Base-by-base conservation (phyloP, 1,140 invertebrate species). In the Oreohelix idahoensis region DNA sequence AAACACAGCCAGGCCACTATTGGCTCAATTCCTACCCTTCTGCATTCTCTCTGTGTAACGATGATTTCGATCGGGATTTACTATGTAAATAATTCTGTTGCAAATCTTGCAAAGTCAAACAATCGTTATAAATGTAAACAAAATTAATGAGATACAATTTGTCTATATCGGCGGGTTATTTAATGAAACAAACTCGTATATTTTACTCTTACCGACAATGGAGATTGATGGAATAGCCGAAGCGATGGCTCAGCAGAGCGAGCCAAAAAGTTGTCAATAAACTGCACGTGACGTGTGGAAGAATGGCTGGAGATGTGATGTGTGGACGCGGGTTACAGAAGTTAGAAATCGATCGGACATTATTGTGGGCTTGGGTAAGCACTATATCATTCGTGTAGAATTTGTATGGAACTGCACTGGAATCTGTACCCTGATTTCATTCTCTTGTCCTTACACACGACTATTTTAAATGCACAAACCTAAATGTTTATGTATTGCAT, bases 181-280 rank as follows among this genome's bases (percentile, higher is more conserved):
- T 74, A 10, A n/a, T 10, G 38, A 74, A 39, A 42, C 10, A 1
- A 20, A 20, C 11, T 5, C 20, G 0, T 8, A 39, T 36, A 5
- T 77, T 53, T 10, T 20, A 10, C 4, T 69, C 1, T 69, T 73
- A 53, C 66, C 63, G 69, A 26, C 45, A 4, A 32, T 2, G 39
- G 0, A 26, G 26, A 73, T 81, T 51, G 11, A 45, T 81, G 45
- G 79, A 81, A 81, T 13, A 79, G 77, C 77, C 53, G 32, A 63
- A n/a, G 38, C 53, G 32, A 5, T 39, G 53, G 53, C 23, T 35
- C 77, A 66, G 77, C 53, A 79, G 53, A 79, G 53, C 58, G 26
- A 63, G 77, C 77, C 58, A 66, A 66, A 63, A 45, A 80, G 77
- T 63, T 80, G 79, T 80, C 79, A 80, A 80, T 80, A 80, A 80